Evolutionary conservation across 2,113 vertebrate species (phyloP), one percentile per base, ranked within the genome.

Genomic region (Cynocephalus volans): DNA sequence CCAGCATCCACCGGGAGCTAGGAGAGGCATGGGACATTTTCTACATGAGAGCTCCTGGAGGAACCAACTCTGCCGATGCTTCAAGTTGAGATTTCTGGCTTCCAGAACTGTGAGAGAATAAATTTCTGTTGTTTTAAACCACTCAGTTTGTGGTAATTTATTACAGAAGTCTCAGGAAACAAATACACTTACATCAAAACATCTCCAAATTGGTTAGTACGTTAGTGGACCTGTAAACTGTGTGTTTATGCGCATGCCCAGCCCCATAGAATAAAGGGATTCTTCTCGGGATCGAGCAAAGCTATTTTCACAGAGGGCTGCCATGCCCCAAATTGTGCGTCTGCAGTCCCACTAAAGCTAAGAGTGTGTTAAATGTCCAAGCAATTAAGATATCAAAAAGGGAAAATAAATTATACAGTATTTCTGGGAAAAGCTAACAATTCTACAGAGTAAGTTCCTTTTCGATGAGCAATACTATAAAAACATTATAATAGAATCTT

Each of bases 341-440:
- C 26, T 31, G 11, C 2, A 72, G 9, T 69, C 8, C 33, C 41
- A 11, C 8, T 77, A 65, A 81, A 87, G 48, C 41, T 82, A 72
- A 82, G 14, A 75, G 19, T n/a, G 1, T 58, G 26, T 84, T 92
- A 85, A 95, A 73, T 86, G 1, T 24, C 58, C 41, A 93, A 89
- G 58, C 11, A 73, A 85, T 54, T 95, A 18, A n/a, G 13, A 69
- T 75, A 62, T 41, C 18, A 79, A 95, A 77, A 79, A 41, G 31
- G 9, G n/a, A 60, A 96, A 94, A 80, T 28, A 65, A 90, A 17
- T 41, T 45, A 75, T 62, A 8, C 24, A 69, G 79, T 67, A 85
- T 92, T 92, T 93, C 72, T 90, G 23, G 31, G 41, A 54, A 95
- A 93, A 90, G 48, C 5, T 90, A 87, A 93, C 15, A 87, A 81